phyloP scores from a whole-genome alignment of 2,113 vertebrate species.

The Ageneiosus marmoratus region DNA sequence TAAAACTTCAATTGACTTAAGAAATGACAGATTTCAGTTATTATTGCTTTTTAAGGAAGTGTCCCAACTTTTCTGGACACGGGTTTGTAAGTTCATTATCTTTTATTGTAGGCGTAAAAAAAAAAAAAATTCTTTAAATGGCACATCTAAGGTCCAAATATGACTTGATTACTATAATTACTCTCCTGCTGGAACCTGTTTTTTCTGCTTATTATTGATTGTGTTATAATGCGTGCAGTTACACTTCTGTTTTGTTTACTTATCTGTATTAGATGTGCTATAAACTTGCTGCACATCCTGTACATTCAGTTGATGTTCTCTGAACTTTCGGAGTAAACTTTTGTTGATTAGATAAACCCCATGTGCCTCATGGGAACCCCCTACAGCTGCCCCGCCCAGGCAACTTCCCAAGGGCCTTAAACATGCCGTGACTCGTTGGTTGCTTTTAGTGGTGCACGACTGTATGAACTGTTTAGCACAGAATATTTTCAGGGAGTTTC shows the following conservation, averaged over 20 bases:
- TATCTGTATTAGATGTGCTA: not conserved
- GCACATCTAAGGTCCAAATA: not conserved
- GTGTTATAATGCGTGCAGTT: not conserved
- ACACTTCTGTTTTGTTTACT: not conserved
- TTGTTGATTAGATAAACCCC: not conserved
- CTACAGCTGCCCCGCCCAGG: conserved; percentile 10
- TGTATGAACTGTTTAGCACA: conserved; percentile 9
- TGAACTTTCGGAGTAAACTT: not conserved
- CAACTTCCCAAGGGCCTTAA: conserved; percentile 27
- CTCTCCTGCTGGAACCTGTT: not conserved
- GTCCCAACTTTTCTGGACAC: too few relatives aligned
- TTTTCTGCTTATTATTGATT: not conserved
- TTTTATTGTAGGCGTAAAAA: not conserved
- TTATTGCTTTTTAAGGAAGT: too few relatives aligned
- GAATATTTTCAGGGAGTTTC: not conserved
- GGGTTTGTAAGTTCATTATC: too few relatives aligned
- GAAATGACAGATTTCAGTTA: too few relatives aligned
- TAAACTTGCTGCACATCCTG: not conserved
- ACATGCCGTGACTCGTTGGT: conserved; percentile 30
- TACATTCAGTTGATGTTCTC: not conserved
- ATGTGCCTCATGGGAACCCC: conserved; percentile 4
- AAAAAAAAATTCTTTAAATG: not conserved
- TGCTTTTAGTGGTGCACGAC: conserved; percentile 14
- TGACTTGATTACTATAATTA: not conserved
- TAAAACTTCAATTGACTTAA: too few relatives aligned